Base-by-base conservation (phyloP, 1,140 invertebrate genomes). In the Penaeus japonicus region DNA sequence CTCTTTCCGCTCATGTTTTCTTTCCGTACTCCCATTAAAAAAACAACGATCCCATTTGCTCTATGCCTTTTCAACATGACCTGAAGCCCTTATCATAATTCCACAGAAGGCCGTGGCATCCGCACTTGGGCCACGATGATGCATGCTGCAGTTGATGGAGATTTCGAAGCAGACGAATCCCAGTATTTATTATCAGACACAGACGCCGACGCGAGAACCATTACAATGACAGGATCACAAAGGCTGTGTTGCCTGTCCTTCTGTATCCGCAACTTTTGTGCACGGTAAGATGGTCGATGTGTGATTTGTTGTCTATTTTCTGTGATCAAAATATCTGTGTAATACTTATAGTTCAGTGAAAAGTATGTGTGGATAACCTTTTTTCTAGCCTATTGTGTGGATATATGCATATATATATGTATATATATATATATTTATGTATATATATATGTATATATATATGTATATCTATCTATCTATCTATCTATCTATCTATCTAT, bases 161-260 rank as follows among this genome's bases (percentile, higher is more conserved):
- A 89, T 39, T 89, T 89, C 79, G 84, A 89, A 70, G 84, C 89
- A 57, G 89, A 89, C 54, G 89, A 89, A 59, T 89, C 84, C 24
- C 89, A 89, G 70, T 89, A 87, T 77, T 35, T 89, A n/a, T 80
- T 89, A 35, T 89, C 89, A 35, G 89, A 89, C 30, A 86, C 89
- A 47, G 89, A 89, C 75, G 84, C 79, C 12, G 89, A 89, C 15
- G 78, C 77, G 15, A 79, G 85, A 27, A 87, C 84, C 53, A 22
- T 87, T 22, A 87, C 22, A 17, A 84, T 84, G 81, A 65, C 87
- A 17, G 75, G 70, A 20, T 39, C 87, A 0, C 53, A 79, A 17
- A 75, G 65, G 73, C 70, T 89, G 20, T 89, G 87, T 24, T 89
- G 87, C 55, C 70, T 89, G 32, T 89, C 87, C 15, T 89, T 59